Evolutionary conservation across 2,797 vertebrate species (phyloP).

Genomic region (Darevskia nairensis): DNA sequence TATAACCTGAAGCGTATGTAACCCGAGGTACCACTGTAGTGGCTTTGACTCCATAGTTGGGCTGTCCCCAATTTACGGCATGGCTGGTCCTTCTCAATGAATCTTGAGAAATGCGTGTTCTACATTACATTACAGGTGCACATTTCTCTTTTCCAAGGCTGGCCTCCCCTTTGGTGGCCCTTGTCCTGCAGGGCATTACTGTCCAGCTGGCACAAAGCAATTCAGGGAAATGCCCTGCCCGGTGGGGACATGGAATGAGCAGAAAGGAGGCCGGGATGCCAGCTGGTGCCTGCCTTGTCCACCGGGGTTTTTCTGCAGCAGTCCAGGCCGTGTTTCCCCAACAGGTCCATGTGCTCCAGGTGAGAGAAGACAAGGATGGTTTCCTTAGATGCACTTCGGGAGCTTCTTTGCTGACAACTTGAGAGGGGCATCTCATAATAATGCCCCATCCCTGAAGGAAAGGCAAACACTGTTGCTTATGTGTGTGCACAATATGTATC

Average conservation of each 20-base stretch:
- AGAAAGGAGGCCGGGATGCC: constrained; percentile 79
- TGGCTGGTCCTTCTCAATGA: neutral
- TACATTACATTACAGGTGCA: accelerated
- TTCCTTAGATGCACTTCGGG: neutral
- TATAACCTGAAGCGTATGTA: too few relatives aligned
- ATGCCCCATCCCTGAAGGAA: neutral
- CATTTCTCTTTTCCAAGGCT: constrained; percentile 73
- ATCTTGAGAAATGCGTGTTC: neutral
- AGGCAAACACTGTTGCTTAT: constrained; percentile 52
- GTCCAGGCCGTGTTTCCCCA: constrained; percentile 81
- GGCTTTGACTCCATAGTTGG: neutral
- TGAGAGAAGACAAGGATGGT: constrained; percentile 50
- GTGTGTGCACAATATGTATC: neutral
- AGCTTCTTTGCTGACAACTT: neutral
- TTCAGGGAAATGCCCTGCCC: constrained; percentile 85
- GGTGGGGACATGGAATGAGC: constrained; percentile 85
- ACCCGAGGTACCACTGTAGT: neutral
- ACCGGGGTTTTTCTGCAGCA: constrained; percentile 86
- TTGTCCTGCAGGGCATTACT: constrained; percentile 86
- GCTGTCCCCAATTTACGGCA: neutral
- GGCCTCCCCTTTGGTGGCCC: constrained; percentile 82
- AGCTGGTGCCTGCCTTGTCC: constrained; percentile 85
- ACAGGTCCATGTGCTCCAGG: constrained; percentile 83
- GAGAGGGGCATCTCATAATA: neutral
- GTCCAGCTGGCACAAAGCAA: constrained; percentile 82